Evolutionary conservation across 2,888 invertebrate genomes (phyloP), one percentile per base, ranked within the genome.

Genomic region (Trisateles emortualis): DNA sequence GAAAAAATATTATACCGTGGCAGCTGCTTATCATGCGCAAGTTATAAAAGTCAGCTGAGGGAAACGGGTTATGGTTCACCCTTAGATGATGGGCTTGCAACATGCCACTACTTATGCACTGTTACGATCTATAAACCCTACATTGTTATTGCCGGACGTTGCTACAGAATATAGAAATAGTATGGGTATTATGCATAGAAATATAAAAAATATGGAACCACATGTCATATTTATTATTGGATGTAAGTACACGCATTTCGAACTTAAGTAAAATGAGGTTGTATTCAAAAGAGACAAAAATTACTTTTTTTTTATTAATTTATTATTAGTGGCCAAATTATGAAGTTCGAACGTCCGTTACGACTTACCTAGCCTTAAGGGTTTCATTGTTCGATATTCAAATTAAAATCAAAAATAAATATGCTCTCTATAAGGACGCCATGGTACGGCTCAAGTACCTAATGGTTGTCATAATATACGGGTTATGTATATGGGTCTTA

Each of bases 1-100:
- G n/a, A 44, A 24, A 57, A 43, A 30, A 49, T 33, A n/a, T n/a
- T n/a, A 45, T 6, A 33, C 14, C 24, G 19, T 33, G 16, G 38
- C 24, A 51, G 19, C 38, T 45, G 40, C 47, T 53, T 63, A 56
- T 51, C 54, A 54, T 57, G 43, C 47, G 9, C 40, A 43, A 32
- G 57, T 46, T 68, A 57, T 57, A 63, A 68, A 65, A 59, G 29
- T 63, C 68, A 53, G 41, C 39, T 56, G 30, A 49, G 54, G 49
- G 45, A 62, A 66, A 67, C 64, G 44, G 51, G 67, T 66, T 67
- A 63, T 51, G 40, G 35, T 67, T 59, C 44, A 43, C 56, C 49
- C 56, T 58, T 38, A 60, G 32, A 65, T 36, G 64, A 66, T 59
- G 64, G 53, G 52, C 36, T 46, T 56, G 53, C 41, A 47, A 67